These are phyloP conservation scores for Nothocercus julius DNA, from an alignment of 2,113 vertebrate species.

Conservation along the genomic window DNA sequence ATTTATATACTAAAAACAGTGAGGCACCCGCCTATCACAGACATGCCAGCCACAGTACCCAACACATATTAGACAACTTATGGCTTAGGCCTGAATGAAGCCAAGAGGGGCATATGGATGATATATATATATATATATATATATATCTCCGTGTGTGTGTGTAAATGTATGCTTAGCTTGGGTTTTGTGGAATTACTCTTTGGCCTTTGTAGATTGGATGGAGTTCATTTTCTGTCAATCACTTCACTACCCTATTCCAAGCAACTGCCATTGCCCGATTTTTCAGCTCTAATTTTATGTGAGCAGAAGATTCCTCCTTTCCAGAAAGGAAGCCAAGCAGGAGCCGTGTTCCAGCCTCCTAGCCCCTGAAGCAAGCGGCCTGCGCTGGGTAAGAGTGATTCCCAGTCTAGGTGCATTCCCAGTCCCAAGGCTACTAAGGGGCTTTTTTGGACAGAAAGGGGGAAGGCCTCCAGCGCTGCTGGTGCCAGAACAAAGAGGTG, in stretches of 20 bases:
- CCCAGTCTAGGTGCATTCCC: background rate
- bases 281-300: background rate
- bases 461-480: background rate
- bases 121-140: background rate
- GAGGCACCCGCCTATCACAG: background rate
- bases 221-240: background rate
- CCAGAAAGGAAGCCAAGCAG: background rate
- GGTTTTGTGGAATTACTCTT: background rate
- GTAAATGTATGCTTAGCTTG: background rate
- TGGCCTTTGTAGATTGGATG: background rate
- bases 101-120: background rate
- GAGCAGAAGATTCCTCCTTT: background rate
- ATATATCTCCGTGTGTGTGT: background rate
- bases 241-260: background rate
- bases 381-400: background rate
- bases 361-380: background rate
- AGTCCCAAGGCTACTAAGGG: background rate
- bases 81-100: background rate
- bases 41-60: background rate
- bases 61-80: background rate
- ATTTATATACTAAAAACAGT: background rate
- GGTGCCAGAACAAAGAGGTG: background rate
- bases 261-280: background rate
- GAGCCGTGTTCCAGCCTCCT: background rate
- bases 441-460: background rate